Evolutionary conservation across 1,140 invertebrate genomes (phyloP).

Genomic region (Lordiphosa collinella): DNA sequence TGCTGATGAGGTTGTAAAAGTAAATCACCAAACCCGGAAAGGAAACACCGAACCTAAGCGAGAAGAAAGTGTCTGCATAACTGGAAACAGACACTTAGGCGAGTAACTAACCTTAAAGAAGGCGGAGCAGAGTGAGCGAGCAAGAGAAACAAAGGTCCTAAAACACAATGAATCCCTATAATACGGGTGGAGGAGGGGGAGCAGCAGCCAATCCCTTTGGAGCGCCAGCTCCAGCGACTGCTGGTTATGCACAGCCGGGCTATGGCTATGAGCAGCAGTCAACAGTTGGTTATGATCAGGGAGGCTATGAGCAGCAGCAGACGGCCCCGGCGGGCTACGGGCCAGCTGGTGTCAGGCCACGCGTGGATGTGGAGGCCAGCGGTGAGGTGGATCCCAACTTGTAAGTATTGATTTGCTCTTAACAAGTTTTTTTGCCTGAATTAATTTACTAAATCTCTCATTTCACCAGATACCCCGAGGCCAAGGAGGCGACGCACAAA

Average conservation of each 20-base stretch:
- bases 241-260: slow-evolving; percentile 44
- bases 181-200: slow-evolving; percentile 28
- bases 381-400: slow-evolving; percentile 87
- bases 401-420: slow-evolving; percentile 75
- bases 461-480: slow-evolving; percentile 84
- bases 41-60: background rate
- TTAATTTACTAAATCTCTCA: too few species aligned
- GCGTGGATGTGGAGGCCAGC: slow-evolving; percentile 86
- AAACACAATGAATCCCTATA: slow-evolving; percentile 67
- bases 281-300: slow-evolving; percentile 56
- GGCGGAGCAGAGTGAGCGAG: slow-evolving; percentile 5
- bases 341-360: slow-evolving; percentile 80
- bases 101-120: slow-evolving; percentile 6
- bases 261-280: slow-evolving; percentile 63
- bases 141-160: slow-evolving; percentile 28
- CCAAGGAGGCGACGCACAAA: slow-evolving; percentile 93
- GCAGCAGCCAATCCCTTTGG: slow-evolving; percentile 67
- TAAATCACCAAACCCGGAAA: slow-evolving; percentile 14
- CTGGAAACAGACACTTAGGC: slow-evolving; percentile 4
- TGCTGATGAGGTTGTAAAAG: slow-evolving; percentile 38
- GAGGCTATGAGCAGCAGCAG: slow-evolving; percentile 41
- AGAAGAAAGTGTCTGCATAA: slow-evolving; percentile 22
- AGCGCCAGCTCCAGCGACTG: slow-evolving; percentile 37
- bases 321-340: slow-evolving; percentile 47
- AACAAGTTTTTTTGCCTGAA: background rate